Evolutionary conservation across 2,888 invertebrate species (phyloP), one percentile per base, ranked within the genome.

Genomic region (Torymus aiolomorphi): DNA sequence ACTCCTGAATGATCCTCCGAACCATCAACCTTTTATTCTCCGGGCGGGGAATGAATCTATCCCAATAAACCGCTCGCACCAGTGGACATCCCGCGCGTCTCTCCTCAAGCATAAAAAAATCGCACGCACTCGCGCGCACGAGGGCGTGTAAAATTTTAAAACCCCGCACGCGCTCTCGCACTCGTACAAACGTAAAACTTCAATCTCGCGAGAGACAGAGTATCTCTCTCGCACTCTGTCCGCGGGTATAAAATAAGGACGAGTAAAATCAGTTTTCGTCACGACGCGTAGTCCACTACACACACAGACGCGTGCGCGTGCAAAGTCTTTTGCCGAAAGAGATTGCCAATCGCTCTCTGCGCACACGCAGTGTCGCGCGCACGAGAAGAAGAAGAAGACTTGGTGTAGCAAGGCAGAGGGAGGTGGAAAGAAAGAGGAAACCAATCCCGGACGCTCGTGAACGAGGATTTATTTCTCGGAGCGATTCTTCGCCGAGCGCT

Each of bases 391-490:
- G 42, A 42, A 42, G 42, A 42, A 42, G 42, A 42, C 42, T 42
- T 42, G 42, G 42, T 42, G 42, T 42, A 42, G 42, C 42, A 42
- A 8, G 5, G 8, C 5, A 66, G 1, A 16, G 59, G 54, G 52
- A 42, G 54, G 16, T 8, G 54, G 54, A n/a, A 61, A 42, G 42
- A 42, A 42, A 42, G 72, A 51, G 52, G 51, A 81, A 80, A 77
- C 66, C 79, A 82, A 82, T 82, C 80, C 75, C 51, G 71, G 79
- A 74, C 80, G 65, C 75, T 80, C 79, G 79, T 79, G 79, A 81
- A 81, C 79, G 57, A 77, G 82, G 79, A 82, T 82, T 82, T 82
- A 82, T 81, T 79, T 79, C 79, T 70, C 56, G 16, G 71, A 57
- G 54, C 81, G 67, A 81, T 81, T 79, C 76, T 77, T 71, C 70